Base-by-base conservation (phyloP, 2,888 invertebrate species). In the Dermolepida albohirtum region DNA sequence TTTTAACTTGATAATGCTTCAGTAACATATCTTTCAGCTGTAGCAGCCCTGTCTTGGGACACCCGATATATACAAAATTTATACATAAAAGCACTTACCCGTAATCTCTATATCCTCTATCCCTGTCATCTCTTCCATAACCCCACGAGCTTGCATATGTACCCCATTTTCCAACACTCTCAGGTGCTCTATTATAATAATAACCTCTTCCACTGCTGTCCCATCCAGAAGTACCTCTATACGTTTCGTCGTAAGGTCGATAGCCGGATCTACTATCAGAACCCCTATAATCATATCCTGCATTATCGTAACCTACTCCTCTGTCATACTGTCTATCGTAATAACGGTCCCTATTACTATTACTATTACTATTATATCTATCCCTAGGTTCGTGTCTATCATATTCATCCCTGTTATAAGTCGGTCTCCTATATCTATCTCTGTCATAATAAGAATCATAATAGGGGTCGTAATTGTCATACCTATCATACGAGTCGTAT, bases 151-250 rank as follows among this genome's bases (percentile, higher is more conserved):
- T 73, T 4, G 77, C 77, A 64, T 77, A 77, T 10, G 73, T 82
- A 82, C 83, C 84, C 11, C 81, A 77, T 64, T 71, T 17, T 22
- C 74, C 72, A 39, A 62, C 50, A 10, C 80, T 77, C 2, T 86
- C 86, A 1, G 87, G 88, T 0, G 86, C 86, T 12, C 86, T 85
- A 16, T 87, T 88, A 80, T 87, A 89, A 80, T 89, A 89, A 78
- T 89, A 89, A 39, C 89, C 89, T 52, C 88, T 81, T 27, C 75
- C 76, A 10, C 57, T 69, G 29, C 64, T 87, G 78, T 89, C 89
- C 84, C 88, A 89, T 6, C 89, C 89, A 0, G 89, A 85, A 74
- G 87, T 86, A 1, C 89, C 89, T 50, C 89, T 87, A 72, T 85
- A 85, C 5, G 86, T 86, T 77, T 87, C 87, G 75, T 87, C 87